Base-by-base conservation (phyloP, 2,888 invertebrate genomes). In the Salticus scenicus region DNA sequence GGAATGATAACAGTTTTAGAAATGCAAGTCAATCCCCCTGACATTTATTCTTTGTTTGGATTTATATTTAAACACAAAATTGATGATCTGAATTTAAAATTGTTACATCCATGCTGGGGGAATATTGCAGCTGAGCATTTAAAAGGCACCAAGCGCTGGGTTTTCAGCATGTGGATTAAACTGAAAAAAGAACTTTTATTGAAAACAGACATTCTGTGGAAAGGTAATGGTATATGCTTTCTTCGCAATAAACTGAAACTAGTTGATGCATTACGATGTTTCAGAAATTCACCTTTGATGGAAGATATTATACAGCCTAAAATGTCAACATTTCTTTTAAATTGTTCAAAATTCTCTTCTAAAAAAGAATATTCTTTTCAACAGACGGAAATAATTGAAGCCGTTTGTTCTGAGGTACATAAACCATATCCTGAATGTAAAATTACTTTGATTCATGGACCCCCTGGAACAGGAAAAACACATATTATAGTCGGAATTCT, bases 391-490 rank as follows among this genome's bases (percentile, higher is more conserved):
- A 94, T 95, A 5, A 94, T 96, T n/a, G 87, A 91, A 0, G 92
- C 92, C 82, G 92, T 93, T 0, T 92, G 93, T 28, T 90, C 91
- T 57, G 91, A 93, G 33, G 81, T 89, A 0, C 37, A 76, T 0
- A 88, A 89, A 47, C 89, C 90, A 0, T 69, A 71, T 7, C 91
- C 93, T 30, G 89, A 92, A 17, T 93, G 95, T 0, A 94, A 94
- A 88, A 93, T 97, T 88, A 94, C 94, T 89, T 92, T 97, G 89
- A 93, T 97, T 76, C 95, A 96, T 90, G 97, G 97, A 0, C 97
- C 97, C 0, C 96, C 91, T 89, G 96, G 97, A 47, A 97, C 97
- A 1, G 97, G 97, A 88, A 97, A 97, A 91, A 95, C 96, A 0
- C 93, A 93, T 88, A 94, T 96, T 0, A 95, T 97, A 79, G 93